Evolutionary conservation across 1,140 invertebrate genomes (phyloP).

Genomic region (Eufriesea mexicana): DNA sequence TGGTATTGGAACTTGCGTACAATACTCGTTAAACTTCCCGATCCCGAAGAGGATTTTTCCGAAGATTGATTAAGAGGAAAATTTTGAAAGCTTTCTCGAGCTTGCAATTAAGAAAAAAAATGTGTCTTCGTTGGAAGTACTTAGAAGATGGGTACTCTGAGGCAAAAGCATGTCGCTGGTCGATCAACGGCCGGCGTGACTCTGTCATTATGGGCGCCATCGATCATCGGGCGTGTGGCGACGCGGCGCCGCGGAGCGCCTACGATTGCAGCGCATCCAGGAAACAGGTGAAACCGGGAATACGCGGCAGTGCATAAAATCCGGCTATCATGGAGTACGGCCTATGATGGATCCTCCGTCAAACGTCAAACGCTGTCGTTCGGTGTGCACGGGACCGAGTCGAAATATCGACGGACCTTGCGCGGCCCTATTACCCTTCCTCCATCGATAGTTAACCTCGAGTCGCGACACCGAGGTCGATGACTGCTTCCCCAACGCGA

Average conservation of each 20-base stretch:
- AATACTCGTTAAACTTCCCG: too few relatives aligned
- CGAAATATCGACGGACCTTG: slow-evolving; percentile 38
- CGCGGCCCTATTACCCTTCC: neutral
- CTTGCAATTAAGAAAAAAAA: too few relatives aligned
- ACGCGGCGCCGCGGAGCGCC: neutral
- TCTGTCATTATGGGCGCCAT: slow-evolving; percentile 22
- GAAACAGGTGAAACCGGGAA: slow-evolving; percentile 52
- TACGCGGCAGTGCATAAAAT: slow-evolving; percentile 64
- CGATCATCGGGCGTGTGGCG: slow-evolving; percentile 39
- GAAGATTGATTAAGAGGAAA: too few relatives aligned
- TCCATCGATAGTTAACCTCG: slow-evolving; percentile 12
- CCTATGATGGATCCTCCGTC: slow-evolving; percentile 24
- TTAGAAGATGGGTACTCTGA: too few relatives aligned
- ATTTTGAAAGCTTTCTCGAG: too few relatives aligned
- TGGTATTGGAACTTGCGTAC: too few relatives aligned
- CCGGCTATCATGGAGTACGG: slow-evolving; percentile 49
- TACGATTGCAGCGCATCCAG: slow-evolving; percentile 30
- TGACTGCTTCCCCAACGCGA: neutral
- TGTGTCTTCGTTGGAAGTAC: too few relatives aligned
- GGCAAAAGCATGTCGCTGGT: neutral
- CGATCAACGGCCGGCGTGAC: neutral
- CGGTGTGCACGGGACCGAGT: slow-evolving; percentile 27
- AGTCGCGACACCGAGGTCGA: neutral
- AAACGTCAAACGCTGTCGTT: slow-evolving; percentile 43
- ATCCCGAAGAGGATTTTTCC: too few relatives aligned